Evolutionary conservation across 2,797 vertebrate genomes (phyloP), one percentile per base, ranked within the genome.

Genomic region (Labroides dimidiatus): DNA sequence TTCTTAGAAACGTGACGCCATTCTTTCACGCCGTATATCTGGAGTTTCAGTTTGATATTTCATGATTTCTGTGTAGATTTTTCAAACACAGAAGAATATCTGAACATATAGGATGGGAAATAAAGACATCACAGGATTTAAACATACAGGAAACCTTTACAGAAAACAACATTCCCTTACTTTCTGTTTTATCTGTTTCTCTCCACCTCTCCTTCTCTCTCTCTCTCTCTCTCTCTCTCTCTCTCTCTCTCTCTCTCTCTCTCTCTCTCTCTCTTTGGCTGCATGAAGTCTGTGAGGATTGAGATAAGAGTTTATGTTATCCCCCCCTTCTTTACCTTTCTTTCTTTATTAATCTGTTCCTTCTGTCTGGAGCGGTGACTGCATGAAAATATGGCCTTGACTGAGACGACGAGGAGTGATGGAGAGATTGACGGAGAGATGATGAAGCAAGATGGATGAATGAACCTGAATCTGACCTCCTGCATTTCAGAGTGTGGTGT

Each of bases 291-390:
- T n/a, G 61, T 52, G 53, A 61, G 49, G 48, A 77, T 77, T 20
- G 0, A 77, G 77, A 79, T 82, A 81, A 72, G 61, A 61, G 45
- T 10, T 14, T 2, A 41, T 47, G 4, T 69, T 68, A 79, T 82
- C 72, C 83, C 30, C 43, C 42, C 64, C 7, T 13, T 80, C 72
- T 83, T 43, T 45, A n/a, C n/a, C 60, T 10, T 2, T 11, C 13
- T 39, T 39, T 39, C 37, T 16, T 65, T 72, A 33, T 21, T 66
- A 48, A 85, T 84, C 78, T 84, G 58, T 78, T 52, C 63, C 58
- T 69, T 81, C 64, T 75, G 75, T 80, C 69, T 75, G 63, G 15
- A 68, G 51, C 16, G 10, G 49, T 24, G 52, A 60, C 58, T 6
- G 63, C 48, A 0, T 61, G 30, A 60, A 79, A 62, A 74, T 80